Evolutionary conservation across 2,113 vertebrate species (phyloP).

Genomic region (Elgaria multicarinata): DNA sequence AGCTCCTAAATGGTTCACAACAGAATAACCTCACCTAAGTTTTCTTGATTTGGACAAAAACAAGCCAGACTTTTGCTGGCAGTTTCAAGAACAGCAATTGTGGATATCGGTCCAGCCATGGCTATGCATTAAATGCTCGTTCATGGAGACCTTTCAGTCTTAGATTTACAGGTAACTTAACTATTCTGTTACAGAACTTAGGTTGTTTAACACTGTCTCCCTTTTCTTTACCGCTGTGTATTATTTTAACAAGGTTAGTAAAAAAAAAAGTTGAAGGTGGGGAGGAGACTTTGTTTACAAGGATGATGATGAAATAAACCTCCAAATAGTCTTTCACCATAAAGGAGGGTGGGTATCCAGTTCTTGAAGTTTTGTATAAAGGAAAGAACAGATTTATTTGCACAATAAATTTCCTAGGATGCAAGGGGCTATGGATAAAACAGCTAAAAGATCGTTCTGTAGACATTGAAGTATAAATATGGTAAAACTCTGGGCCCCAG

Average conservation of each 20-base stretch:
- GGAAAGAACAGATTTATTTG: conserved; percentile 28
- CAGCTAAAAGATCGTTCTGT: conserved; percentile 23
- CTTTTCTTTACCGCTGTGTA: neutral
- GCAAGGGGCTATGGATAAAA: conserved; percentile 26
- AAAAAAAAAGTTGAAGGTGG: neutral
- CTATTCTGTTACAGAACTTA: neutral
- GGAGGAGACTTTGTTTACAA: neutral
- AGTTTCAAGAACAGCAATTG: neutral
- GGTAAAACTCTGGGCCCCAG: conserved; percentile 13
- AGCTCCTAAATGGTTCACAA: neutral
- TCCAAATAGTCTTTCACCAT: neutral
- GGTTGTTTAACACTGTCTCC: neutral
- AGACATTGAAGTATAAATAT: conserved; percentile 14
- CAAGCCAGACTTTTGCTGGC: neutral
- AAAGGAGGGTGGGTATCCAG: neutral
- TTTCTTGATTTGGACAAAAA: neutral
- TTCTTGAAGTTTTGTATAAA: neutral
- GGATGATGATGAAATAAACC: conserved; percentile 30
- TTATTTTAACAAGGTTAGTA: neutral
- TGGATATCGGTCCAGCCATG: neutral
- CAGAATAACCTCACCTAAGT: neutral
- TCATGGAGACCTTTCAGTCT: neutral
- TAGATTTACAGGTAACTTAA: neutral
- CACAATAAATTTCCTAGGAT: conserved; percentile 14
- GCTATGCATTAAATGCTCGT: neutral